Percentiles rank a stretch among this genome's conserved stretches.
phyloP scores from a whole-genome alignment of 1,140 invertebrate species.

The Listronotus oregonensis region DNA sequence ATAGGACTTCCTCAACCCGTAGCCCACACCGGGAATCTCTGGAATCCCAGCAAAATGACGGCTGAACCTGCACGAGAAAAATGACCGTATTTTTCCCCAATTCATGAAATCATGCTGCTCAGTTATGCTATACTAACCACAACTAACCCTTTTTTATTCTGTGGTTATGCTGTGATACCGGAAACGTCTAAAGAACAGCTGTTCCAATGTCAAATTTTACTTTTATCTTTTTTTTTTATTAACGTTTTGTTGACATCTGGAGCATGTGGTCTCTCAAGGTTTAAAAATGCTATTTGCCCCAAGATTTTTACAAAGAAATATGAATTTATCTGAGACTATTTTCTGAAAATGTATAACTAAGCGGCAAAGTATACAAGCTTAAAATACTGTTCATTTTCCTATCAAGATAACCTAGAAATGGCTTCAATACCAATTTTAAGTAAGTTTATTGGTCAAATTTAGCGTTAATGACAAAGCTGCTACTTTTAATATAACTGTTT shows the following conservation, averaged over 20 bases:
- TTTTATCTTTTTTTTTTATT: too few relatives aligned
- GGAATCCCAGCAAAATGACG: too few relatives aligned
- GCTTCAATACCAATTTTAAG: slow-evolving; percentile 6
- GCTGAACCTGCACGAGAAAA: too few relatives aligned
- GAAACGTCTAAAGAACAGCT: background rate
- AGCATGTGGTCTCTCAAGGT: background rate
- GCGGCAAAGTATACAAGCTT: background rate
- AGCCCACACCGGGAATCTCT: too few relatives aligned
- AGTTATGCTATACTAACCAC: too few relatives aligned
- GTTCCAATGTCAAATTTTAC: background rate
- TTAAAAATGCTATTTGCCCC: background rate
- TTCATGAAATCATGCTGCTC: too few relatives aligned
- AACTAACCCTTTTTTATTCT: too few relatives aligned
- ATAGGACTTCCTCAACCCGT: too few relatives aligned
- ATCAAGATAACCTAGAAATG: background rate
- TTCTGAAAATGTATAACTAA: background rate
- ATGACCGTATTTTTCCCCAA: too few relatives aligned
- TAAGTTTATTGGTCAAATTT: background rate
- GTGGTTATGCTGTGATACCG: too few relatives aligned
- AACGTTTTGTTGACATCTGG: background rate
- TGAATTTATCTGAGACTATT: background rate
- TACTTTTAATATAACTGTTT: background rate
- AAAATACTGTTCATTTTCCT: background rate
- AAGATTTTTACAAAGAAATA: background rate
- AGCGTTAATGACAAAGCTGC: too few relatives aligned